Evolutionary conservation across 64 coral and sea anemone species (phyloP).

Genomic region (Stichodactyla mertensii): DNA sequence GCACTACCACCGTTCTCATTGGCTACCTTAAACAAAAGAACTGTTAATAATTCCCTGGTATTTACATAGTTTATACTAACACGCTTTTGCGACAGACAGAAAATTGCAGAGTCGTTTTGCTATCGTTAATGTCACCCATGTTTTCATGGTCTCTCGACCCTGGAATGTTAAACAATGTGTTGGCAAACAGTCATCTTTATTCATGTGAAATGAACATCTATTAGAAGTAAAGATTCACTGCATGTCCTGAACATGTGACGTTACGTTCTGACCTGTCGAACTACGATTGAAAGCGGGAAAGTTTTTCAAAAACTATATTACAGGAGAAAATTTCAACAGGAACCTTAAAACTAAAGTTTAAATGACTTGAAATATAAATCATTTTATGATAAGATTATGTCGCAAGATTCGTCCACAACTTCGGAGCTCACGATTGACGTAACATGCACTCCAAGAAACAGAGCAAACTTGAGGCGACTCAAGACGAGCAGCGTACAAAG

Average conservation of each 20-base stretch:
- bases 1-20: not conserved
- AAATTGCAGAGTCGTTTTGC: not conserved
- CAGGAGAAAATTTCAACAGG: not conserved
- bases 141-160: constrained; percentile 3
- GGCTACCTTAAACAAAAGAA: not conserved
- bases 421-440: constrained; percentile 7
- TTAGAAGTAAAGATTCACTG: not conserved
- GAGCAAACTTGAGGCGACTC: constrained; percentile 83
- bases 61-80: not conserved
- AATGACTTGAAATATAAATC: not conserved
- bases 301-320: not conserved
- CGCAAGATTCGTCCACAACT: not conserved
- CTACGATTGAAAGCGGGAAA: not conserved
- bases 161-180: not conserved
- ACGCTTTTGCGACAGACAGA: not conserved
- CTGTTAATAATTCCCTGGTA: not conserved
- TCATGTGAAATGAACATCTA: constrained; percentile 7
- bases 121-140: not conserved
- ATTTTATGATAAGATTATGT: not conserved
- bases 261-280: not conserved
- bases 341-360: not conserved
- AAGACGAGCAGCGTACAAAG: constrained; percentile 94
- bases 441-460: constrained; percentile 63
- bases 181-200: constrained; percentile 14
- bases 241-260: not conserved